Conservation (phyloP, 2,888 invertebrate species). For the Philereme transversata region DNA sequence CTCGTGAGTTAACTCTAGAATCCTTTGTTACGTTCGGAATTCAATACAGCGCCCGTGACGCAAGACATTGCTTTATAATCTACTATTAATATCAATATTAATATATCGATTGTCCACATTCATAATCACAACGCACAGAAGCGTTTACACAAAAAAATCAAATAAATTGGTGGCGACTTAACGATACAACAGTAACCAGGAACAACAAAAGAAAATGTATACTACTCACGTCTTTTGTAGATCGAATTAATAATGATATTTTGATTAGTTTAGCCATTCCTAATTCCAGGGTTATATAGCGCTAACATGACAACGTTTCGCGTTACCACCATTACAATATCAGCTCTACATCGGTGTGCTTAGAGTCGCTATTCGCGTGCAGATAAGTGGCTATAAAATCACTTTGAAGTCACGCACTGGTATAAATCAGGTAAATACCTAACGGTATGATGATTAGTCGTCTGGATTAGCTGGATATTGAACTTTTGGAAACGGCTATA, state of each 20-base stretch:
- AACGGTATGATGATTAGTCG: slow-evolving; percentile 55
- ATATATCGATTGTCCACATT: too few relatives aligned
- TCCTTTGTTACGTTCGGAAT: too few relatives aligned
- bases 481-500: background rate
- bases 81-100: too few relatives aligned
- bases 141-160: background rate
- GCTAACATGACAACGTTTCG: slow-evolving; percentile 70
- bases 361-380: slow-evolving; percentile 58
- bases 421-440: slow-evolving; percentile 75
- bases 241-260: slow-evolving; percentile 65
- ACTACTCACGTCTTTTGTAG: slow-evolving; percentile 47
- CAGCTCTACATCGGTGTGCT: slow-evolving; percentile 45
- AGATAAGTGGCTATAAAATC: slow-evolving; percentile 64
- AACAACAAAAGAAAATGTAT: slow-evolving; percentile 23
- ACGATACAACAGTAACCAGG: background rate
- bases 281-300: slow-evolving; percentile 70
- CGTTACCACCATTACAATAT: slow-evolving; percentile 45
- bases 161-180: background rate
- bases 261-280: slow-evolving; percentile 73
- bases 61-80: too few relatives aligned
- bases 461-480: slow-evolving; percentile 35
- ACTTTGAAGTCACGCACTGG: slow-evolving; percentile 73
- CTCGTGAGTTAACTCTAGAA: too few relatives aligned
- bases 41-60: too few relatives aligned
- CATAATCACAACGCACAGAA: background rate